These are phyloP conservation scores for Numenius phaeopus DNA, from an alignment of 2,797 vertebrate genomes.

Conservation along the genomic window DNA sequence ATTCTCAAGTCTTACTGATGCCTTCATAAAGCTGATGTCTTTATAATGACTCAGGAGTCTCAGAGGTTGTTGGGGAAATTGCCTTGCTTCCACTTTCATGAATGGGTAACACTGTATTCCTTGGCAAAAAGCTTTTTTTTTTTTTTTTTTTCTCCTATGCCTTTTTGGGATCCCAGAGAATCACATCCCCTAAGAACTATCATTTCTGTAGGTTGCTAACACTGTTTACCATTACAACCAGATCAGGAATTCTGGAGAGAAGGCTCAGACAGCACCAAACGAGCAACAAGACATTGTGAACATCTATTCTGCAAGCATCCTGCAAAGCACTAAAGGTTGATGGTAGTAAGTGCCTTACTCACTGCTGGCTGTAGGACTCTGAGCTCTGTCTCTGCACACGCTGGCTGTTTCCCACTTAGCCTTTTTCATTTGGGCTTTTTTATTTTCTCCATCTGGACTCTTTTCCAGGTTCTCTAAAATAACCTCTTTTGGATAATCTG, in stretches of 20 bases:
- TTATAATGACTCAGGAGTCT: not conserved
- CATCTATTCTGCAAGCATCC: not conserved
- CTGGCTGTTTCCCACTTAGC: not conserved
- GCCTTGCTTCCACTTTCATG: not conserved
- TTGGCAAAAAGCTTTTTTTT: not conserved
- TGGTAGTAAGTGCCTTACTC: not conserved
- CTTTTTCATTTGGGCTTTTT: not conserved
- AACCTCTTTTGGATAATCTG: not conserved
- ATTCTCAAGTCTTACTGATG: not conserved
- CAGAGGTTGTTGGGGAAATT: not conserved
- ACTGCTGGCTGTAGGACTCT: not conserved
- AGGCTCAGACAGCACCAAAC: fast-evolving
- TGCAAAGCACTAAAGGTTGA: not conserved
- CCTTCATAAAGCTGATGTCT: not conserved
- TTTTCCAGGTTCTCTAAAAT: not conserved
- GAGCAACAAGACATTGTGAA: not conserved
- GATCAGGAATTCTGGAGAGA: not conserved
- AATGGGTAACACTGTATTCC: not conserved
- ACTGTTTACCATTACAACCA: not conserved
- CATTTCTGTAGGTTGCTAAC: not conserved
- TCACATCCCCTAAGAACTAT: not conserved
- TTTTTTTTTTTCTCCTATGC: not conserved
- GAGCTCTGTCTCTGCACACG: not conserved
- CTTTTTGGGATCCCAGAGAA: not conserved
- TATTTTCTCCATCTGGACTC: not conserved